These are phyloP conservation scores for Pelvicachromis taeniatus DNA, from an alignment of 2,113 vertebrate genomes.

Conservation along the genomic window DNA sequence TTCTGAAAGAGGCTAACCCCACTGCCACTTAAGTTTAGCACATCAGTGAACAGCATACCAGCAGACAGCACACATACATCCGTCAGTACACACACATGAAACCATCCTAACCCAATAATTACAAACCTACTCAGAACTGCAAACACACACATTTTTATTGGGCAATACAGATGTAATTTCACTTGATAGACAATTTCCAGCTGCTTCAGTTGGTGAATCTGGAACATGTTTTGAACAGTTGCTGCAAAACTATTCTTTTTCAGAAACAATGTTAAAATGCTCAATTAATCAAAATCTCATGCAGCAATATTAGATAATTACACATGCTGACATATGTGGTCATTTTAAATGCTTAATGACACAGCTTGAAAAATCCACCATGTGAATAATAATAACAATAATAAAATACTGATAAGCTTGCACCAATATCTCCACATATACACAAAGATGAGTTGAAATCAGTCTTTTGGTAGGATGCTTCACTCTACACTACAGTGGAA, in stretches of 20 bases:
- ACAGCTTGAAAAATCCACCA: background rate
- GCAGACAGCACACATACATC: conserved; percentile 50
- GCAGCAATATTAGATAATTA: background rate
- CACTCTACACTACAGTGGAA: conserved; percentile 9
- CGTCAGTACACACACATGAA: background rate
- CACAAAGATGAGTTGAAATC: conserved; percentile 3
- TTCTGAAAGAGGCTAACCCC: conserved; percentile 75
- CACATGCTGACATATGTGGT: background rate
- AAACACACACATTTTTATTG: background rate
- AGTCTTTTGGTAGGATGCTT: conserved; percentile 24
- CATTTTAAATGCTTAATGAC: background rate
- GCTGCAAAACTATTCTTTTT: background rate
- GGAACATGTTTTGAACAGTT: background rate
- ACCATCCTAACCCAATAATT: background rate
- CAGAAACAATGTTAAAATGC: background rate
- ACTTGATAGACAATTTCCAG: background rate
- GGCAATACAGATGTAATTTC: background rate
- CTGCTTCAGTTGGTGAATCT: background rate
- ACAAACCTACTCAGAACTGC: background rate
- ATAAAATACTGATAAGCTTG: background rate
- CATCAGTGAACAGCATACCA: conserved; percentile 40
- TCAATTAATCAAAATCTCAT: background rate
- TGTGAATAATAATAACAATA: background rate
- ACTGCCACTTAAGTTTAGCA: conserved; percentile 68
- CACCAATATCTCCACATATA: background rate